phyloP scores from a whole-genome alignment of 2,113 vertebrate species.

The Pterocles gutturalis region DNA sequence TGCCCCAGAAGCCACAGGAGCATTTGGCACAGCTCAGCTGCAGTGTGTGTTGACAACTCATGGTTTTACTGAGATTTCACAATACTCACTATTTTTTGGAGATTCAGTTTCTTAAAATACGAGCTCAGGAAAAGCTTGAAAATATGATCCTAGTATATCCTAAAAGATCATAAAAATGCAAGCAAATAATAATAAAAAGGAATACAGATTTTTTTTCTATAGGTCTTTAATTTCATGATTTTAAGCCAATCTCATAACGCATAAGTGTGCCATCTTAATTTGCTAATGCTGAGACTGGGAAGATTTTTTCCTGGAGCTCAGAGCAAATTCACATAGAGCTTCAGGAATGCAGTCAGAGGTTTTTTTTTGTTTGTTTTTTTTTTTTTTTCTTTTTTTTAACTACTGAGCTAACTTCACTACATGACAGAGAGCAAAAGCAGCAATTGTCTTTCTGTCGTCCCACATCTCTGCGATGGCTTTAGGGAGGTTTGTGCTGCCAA shows the following conservation, averaged over 20 bases:
- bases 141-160: neutral
- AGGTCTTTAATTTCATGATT: neutral
- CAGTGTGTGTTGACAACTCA: neutral
- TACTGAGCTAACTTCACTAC: neutral
- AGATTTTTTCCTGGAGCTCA: constrained; percentile 3
- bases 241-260: neutral
- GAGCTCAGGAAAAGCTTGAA: neutral
- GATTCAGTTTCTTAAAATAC: neutral
- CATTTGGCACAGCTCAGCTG: neutral
- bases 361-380: neutral
- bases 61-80: neutral
- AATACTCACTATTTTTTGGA: neutral
- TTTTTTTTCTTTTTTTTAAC: neutral
- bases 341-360: neutral
- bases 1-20: neutral
- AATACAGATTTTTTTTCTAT: neutral
- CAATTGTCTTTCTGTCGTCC: neutral
- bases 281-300: neutral
- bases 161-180: neutral
- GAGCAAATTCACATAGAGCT: neutral
- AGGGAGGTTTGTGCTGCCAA: neutral
- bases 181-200: neutral
- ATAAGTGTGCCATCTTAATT: constrained; percentile 11
- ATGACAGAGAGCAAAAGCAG: neutral
- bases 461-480: neutral